A percentile compares a stretch with the other conserved stretches of the same genome.
phyloP scores from a whole-genome alignment of 2,797 vertebrate genomes.

The Falco biarmicus region DNA sequence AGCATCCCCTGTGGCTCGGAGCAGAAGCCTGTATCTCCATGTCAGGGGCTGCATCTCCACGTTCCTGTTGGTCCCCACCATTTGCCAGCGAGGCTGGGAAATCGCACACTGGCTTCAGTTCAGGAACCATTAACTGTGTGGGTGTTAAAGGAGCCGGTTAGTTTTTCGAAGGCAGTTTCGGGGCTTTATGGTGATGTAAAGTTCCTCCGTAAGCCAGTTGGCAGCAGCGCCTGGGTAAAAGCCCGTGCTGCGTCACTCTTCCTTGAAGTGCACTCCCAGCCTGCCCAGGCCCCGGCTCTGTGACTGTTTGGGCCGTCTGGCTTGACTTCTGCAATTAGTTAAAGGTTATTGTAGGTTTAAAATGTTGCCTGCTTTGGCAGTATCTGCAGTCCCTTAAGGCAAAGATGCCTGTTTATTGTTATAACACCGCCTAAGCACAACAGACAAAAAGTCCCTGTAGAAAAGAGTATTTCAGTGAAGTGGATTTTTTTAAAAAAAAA shows the following conservation, averaged over 20 bases:
- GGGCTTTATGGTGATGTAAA: conserved; percentile 34
- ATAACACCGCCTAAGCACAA: conserved; percentile 8
- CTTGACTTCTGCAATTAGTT: conserved; percentile 54
- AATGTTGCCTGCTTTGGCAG: conserved; percentile 60
- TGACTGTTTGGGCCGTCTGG: conserved; percentile 6
- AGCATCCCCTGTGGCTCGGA: neutral
- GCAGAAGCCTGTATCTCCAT: fast-evolving
- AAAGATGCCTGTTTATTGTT: conserved; percentile 63
- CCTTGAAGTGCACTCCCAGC: conserved; percentile 19
- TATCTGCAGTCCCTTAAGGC: conserved; percentile 22
- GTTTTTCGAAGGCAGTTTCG: neutral
- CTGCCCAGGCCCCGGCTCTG: neutral
- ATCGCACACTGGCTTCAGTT: neutral
- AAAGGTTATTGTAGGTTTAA: conserved; percentile 58
- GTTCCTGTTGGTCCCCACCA: neutral
- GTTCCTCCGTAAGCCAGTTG: conserved; percentile 34
- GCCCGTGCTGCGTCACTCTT: conserved; percentile 46
- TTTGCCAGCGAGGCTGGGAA: neutral
- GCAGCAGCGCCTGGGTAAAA: conserved; percentile 18
- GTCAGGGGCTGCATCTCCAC: neutral
- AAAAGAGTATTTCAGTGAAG: conserved; percentile 26
- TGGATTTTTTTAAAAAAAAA: neutral
- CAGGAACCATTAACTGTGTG: neutral
- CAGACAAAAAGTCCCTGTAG: neutral
- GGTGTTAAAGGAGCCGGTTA: neutral